Evolutionary conservation across 2,888 invertebrate species (phyloP).

Genomic region (Drosophila nr. perissopoda): DNA sequence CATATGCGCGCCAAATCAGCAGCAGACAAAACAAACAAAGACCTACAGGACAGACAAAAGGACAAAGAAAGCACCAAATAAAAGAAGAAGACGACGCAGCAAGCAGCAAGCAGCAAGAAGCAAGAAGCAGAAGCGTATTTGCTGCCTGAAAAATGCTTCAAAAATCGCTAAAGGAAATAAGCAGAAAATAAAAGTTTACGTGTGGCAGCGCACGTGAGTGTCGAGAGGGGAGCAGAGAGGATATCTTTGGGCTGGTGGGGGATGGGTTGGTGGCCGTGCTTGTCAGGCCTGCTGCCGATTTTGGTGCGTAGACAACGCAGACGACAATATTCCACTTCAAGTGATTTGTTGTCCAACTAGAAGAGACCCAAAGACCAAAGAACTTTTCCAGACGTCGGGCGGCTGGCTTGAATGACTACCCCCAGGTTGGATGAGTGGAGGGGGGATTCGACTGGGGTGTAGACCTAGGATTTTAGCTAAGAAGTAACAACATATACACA

Average conservation of each 20-base stretch:
- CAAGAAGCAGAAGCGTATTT: conserved; percentile 16
- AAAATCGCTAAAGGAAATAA: conserved; percentile 55
- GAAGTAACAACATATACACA: conserved; percentile 2
- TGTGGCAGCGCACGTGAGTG: conserved; percentile 54
- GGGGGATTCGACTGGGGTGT: background rate
- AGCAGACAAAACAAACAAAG: conserved; percentile 79
- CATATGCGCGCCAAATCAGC: conserved; percentile 78
- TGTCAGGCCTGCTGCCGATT: conserved; percentile 54
- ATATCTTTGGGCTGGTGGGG: background rate
- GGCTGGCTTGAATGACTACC: conserved; percentile 45
- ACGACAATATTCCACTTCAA: conserved; percentile 75
- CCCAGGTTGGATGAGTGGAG: background rate
- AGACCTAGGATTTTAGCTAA: conserved; percentile 24
- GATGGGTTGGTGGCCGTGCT: background rate
- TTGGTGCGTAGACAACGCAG: conserved; percentile 65
- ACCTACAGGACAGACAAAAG: conserved; percentile 62
- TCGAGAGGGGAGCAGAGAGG: background rate
- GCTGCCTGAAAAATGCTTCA: conserved; percentile 56
- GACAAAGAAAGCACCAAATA: conserved; percentile 43
- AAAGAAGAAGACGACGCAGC: conserved; percentile 38
- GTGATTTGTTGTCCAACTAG: conserved; percentile 68
- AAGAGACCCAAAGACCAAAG: conserved; percentile 39
- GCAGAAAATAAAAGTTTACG: conserved; percentile 61
- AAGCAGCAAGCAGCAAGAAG: background rate
- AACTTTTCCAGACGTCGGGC: conserved; percentile 70